These are phyloP conservation scores for Julus scandinavius DNA, from an alignment of 2,888 invertebrate genomes.

Conservation along the genomic window DNA sequence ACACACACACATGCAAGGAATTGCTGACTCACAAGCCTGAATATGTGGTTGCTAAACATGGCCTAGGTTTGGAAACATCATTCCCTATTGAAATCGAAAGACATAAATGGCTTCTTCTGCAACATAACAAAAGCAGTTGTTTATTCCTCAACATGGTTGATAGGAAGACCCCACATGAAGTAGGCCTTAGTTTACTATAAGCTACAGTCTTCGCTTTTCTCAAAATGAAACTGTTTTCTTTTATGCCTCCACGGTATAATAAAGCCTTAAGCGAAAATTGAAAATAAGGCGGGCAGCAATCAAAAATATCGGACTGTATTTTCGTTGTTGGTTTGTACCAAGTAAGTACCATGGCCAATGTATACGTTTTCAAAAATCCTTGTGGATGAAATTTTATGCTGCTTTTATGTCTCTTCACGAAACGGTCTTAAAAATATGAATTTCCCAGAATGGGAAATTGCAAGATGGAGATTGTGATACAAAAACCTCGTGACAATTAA, in stretches of 20 bases:
- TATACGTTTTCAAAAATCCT: not conserved
- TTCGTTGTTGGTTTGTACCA: not conserved
- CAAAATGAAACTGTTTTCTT: not conserved
- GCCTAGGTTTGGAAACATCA: not conserved
- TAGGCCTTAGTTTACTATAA: not conserved
- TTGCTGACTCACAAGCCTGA: too few relatives aligned
- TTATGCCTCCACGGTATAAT: not conserved
- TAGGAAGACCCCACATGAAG: not conserved
- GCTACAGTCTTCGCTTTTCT: not conserved
- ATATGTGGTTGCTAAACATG: not conserved
- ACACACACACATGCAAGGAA: too few relatives aligned
- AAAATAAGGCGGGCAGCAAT: not conserved
- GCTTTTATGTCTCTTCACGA: not conserved
- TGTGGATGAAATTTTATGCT: not conserved
- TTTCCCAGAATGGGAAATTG: not conserved
- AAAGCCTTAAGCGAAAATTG: slow-evolving; percentile 7
- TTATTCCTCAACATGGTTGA: not conserved
- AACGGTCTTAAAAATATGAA: not conserved
- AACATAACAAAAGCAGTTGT: not conserved
- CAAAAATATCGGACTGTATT: not conserved
- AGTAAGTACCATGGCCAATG: not conserved
- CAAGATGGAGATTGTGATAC: not conserved
- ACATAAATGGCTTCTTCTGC: not conserved
- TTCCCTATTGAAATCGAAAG: not conserved
- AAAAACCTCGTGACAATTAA: not conserved